Conservation (phyloP, 2,888 invertebrate species). For the Leptothorax acervorum region DNA sequence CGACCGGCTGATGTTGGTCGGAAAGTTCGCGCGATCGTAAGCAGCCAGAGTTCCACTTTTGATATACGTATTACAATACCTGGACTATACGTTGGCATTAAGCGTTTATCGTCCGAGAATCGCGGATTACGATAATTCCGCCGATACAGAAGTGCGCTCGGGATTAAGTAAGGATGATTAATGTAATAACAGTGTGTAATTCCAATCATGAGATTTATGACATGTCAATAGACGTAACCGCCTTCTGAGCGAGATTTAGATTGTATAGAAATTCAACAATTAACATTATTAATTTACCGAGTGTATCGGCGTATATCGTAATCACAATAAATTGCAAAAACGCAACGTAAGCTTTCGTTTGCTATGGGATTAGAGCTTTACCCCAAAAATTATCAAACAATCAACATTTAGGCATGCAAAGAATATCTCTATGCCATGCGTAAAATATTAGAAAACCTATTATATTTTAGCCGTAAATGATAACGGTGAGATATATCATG, state of each 20-base stretch:
- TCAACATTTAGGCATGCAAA: neutral
- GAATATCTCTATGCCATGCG: neutral
- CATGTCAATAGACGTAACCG: slow-evolving; percentile 36
- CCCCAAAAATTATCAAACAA: neutral
- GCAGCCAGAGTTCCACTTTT: slow-evolving; percentile 50
- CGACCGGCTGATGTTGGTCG: slow-evolving; percentile 68
- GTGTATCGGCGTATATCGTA: neutral
- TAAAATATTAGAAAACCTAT: neutral
- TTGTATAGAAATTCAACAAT: slow-evolving; percentile 12
- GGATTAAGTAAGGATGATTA: slow-evolving; percentile 55
- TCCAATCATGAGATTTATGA: slow-evolving; percentile 47
- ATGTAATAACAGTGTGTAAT: slow-evolving; percentile 48
- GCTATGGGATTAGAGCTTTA: neutral
- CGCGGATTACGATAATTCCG: slow-evolving; percentile 53
- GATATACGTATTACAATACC: slow-evolving; percentile 52
- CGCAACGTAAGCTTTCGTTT: neutral
- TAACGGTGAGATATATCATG: slow-evolving; percentile 50
- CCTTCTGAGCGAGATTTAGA: neutral
- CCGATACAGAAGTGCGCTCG: slow-evolving; percentile 51
- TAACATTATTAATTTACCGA: slow-evolving; percentile 37
- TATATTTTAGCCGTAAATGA: neutral
- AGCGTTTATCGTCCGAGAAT: slow-evolving; percentile 45
- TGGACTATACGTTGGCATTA: slow-evolving; percentile 46
- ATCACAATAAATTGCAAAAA: neutral
- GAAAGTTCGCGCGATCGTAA: slow-evolving; percentile 58